Evolutionary conservation across 1,140 invertebrate genomes (phyloP).

Genomic region (Cheumatopsyche charites): DNA sequence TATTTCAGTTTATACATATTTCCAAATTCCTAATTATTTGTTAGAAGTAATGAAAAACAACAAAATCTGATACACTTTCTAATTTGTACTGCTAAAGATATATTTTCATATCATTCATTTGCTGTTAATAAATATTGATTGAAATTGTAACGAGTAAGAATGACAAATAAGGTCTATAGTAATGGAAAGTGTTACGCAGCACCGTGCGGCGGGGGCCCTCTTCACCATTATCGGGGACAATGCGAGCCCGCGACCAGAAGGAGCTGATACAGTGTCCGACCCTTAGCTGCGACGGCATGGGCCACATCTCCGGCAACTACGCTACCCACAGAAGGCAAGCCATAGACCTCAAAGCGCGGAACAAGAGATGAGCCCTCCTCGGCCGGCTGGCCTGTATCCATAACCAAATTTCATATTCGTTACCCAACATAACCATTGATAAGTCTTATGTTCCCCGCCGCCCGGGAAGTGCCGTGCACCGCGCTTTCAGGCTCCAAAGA

Average conservation of each 20-base stretch:
- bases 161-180: background rate
- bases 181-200: constrained; percentile 25
- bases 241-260: constrained; percentile 65
- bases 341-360: constrained; percentile 31
- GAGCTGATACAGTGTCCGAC: constrained; percentile 83
- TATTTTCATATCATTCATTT: too few species aligned
- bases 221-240: constrained; percentile 67
- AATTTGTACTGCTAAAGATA: too few species aligned
- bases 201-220: constrained; percentile 6
- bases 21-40: too few species aligned
- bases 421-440: constrained; percentile 5
- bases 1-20: too few species aligned
- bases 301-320: constrained; percentile 86
- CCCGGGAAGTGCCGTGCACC: constrained; percentile 25
- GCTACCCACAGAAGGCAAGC: constrained; percentile 75
- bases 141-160: too few species aligned
- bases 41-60: too few species aligned
- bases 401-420: background rate
- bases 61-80: too few species aligned
- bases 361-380: constrained; percentile 30
- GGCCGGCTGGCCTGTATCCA: constrained; percentile 17
- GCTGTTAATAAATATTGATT: too few species aligned
- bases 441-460: constrained; percentile 22
- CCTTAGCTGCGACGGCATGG: constrained; percentile 84
- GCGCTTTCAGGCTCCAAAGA: constrained; percentile 25